A percentile compares a stretch with the other conserved stretches of the same genome.
Evolutionary conservation across 2,888 invertebrate species (phyloP).

Genomic region (Metalampra italica): DNA sequence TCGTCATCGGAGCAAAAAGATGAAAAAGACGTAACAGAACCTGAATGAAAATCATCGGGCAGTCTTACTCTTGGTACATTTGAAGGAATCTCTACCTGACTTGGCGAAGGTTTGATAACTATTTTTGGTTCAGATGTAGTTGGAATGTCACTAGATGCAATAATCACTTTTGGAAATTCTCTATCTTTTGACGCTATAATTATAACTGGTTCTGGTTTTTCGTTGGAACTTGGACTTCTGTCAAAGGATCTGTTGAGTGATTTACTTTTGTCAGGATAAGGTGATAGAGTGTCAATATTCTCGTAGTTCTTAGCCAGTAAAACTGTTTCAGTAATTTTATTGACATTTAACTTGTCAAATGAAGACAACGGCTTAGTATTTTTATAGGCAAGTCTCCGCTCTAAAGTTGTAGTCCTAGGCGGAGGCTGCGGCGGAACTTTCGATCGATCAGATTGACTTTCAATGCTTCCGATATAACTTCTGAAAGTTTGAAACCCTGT

Average conservation of each 20-base stretch:
- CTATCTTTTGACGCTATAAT: constrained; percentile 36
- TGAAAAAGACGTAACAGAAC: constrained; percentile 56
- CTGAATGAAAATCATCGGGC: constrained; percentile 67
- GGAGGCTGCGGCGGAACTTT: constrained; percentile 85
- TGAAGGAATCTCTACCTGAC: constrained; percentile 45
- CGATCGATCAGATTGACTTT: constrained; percentile 48
- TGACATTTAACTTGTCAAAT: constrained; percentile 44
- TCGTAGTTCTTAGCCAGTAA: constrained; percentile 47
- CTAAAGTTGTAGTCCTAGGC: constrained; percentile 84
- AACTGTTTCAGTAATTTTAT: constrained; percentile 37
- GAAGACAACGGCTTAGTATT: constrained; percentile 61
- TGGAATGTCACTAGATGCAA: constrained; percentile 67
- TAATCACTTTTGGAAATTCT: constrained; percentile 69
- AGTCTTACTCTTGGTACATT: constrained; percentile 73
- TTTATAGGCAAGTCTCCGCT: constrained; percentile 73
- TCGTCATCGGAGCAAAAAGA: constrained; percentile 63
- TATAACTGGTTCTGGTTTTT: constrained; percentile 25
- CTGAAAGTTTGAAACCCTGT: constrained; percentile 62
- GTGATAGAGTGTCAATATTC: constrained; percentile 54
- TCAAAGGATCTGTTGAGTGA: constrained; percentile 42
- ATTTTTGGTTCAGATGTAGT: constrained; percentile 77
- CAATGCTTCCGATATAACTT: constrained; percentile 40
- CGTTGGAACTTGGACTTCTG: constrained; percentile 20
- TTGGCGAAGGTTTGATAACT: constrained; percentile 79
- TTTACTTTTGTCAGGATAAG: constrained; percentile 21